Evolutionary conservation across 2,888 invertebrate species (phyloP), one percentile per base, ranked within the genome.

Genomic region (Fabriciana adippe): DNA sequence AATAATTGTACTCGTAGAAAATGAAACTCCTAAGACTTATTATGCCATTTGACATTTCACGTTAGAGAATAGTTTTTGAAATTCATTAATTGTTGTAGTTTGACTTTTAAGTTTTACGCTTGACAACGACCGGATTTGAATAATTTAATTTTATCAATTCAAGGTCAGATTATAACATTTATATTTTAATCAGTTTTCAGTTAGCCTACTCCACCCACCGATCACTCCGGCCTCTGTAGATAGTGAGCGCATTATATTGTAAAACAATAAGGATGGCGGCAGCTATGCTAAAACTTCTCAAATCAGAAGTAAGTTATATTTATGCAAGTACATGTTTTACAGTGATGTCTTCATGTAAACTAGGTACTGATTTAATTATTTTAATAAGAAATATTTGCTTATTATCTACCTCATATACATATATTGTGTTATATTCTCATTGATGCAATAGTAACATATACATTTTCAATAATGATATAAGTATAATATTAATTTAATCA

Each of bases 91-190:
- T 26, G 26, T 35, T 8, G 11, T 41, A 41, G 35, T 41, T 8
- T 59, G 35, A 41, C 41, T 57, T 41, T 47, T 55, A 41, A 55
- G 55, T 14, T 26, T 53, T n/a, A 45, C 57, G 57, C 62, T 70
- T 77, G 78, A 78, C 81, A 81, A 80, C 80, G 74, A 76, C 75
- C 76, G 78, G 78, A 81, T 74, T 74, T 71, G 70, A 81, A 81
- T 83, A 81, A 78, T 82, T 86, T 82, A 81, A 77, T 81, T 85
- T 90, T 90, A 92, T 91, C 89, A 87, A 85, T 85, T 86, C 88
- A 92, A 92, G 92, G 92, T 88, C 87, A 86, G 80, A 80, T 72
- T 69, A 64, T 64, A 50, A 83, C 81, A 83, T 82, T 86, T 83
- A 83, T 87, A 87, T 86, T 89, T 81, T 86, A 89, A 89, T 90